Evolutionary conservation across 2,113 vertebrate species (phyloP), one percentile per base, ranked within the genome.

Genomic region (Ursus arctos): DNA sequence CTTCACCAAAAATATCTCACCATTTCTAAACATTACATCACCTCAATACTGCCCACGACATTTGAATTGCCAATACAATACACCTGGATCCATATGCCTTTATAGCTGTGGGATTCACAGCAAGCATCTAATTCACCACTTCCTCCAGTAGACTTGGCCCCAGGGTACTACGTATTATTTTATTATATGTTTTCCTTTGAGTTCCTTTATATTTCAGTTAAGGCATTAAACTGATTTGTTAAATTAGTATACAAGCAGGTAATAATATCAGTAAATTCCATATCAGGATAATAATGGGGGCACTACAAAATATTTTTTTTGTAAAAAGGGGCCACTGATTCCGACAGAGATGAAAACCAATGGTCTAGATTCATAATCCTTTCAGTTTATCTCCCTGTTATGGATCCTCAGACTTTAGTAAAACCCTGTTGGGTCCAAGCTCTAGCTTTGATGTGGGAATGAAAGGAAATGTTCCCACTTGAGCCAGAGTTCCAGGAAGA

Each of bases 131-230:
- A 57, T 59, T 92, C 26, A 55, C 63, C 24, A 36, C n/a, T 82
- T 67, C 80, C 36, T 84, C 69, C 89, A 49, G 21, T 0, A n/a
- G 2, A 88, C 74, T 1, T 43, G 16, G 61, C 33, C 36, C 31
- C 36, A 67, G 82, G 43, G 40, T 24, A 92, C n/a, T 21, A 67
- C 36, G 24, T 53, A 74, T 43, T 63, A 96, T 90, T 92, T 79
- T 84, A 90, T 57, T 87, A 67, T n/a, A 83, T 21, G 63, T 85
- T 94, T 96, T 87, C 80, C 67, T 92, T 90, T 95, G 95, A 65
- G 55, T 88, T 92, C 19, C 74, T 87, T 65, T 83, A 31, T 87
- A 91, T 94, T 91, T 97, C 74, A 95, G 36, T 71, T 69, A 81
- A 94, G 63, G 76, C 47, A 72, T 55, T 69, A 33, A 4, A 88